Conservation (phyloP, 92 coral and sea anemone species). For the Bergia sp. region DNA sequence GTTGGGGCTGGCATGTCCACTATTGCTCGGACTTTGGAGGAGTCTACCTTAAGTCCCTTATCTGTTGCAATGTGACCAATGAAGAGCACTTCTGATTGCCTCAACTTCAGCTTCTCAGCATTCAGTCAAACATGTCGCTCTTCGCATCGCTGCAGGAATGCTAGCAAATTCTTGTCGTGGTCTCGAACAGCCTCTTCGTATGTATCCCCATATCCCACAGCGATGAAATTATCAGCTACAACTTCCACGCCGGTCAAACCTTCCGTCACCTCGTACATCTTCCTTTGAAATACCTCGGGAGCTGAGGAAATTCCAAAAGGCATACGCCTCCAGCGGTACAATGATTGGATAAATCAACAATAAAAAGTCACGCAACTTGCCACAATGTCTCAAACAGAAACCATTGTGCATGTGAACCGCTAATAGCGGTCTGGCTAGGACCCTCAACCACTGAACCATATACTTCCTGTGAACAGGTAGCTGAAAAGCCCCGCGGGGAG, state of each 20-base stretch:
- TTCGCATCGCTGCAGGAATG: slow-evolving; percentile 48
- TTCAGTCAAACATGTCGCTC: slow-evolving; percentile 43
- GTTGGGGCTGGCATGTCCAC: slow-evolving; percentile 54
- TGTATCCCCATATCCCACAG: slow-evolving; percentile 49
- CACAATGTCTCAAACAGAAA: too few relatives aligned
- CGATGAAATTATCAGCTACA: slow-evolving; percentile 47
- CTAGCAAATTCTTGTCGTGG: slow-evolving; percentile 51
- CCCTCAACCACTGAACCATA: too few relatives aligned
- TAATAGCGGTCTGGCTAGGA: too few relatives aligned
- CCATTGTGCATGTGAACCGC: too few relatives aligned
- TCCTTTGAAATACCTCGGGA: slow-evolving; percentile 51
- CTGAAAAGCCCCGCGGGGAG: too few relatives aligned
- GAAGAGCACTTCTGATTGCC: slow-evolving; percentile 49
- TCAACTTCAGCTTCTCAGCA: slow-evolving; percentile 49
- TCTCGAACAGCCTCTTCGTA: slow-evolving; percentile 40
- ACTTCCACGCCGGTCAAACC: slow-evolving; percentile 46
- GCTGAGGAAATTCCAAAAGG: slow-evolving; percentile 45
- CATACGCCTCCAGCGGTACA: slow-evolving; percentile 46
- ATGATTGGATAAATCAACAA: too few relatives aligned
- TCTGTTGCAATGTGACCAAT: slow-evolving; percentile 52
- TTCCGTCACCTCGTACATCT: slow-evolving; percentile 46
- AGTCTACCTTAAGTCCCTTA: slow-evolving; percentile 53
- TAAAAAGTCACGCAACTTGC: too few relatives aligned
- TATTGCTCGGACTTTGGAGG: slow-evolving; percentile 54
- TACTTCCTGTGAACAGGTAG: too few relatives aligned